Evolutionary conservation across 2,113 vertebrate genomes (phyloP).

Genomic region (Aptenodytes patagonicus): DNA sequence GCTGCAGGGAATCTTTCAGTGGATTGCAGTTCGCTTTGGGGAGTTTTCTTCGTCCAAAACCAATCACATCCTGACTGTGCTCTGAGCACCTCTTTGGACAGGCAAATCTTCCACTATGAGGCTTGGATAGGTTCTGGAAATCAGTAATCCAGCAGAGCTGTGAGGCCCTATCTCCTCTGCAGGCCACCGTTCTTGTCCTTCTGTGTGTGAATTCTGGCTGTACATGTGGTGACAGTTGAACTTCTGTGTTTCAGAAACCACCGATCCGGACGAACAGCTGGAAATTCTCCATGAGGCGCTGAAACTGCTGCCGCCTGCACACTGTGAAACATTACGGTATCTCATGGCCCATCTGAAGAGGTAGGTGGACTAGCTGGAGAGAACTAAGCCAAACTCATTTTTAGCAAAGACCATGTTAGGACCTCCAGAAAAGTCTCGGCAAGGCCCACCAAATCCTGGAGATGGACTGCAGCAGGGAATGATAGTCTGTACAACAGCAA

Average conservation of each 20-base stretch:
- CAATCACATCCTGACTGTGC: neutral
- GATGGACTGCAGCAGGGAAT: neutral
- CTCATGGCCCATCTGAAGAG: conserved; percentile 99
- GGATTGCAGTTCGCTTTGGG: neutral
- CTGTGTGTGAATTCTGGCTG: neutral
- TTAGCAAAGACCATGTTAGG: neutral
- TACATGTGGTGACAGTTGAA: neutral
- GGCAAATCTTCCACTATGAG: neutral
- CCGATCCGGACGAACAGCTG: conserved; percentile 89
- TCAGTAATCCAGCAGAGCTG: neutral
- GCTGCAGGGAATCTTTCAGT: neutral
- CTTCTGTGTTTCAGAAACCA: conserved; percentile 80
- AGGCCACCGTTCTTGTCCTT: neutral
- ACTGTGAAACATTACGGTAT: conserved; percentile 95
- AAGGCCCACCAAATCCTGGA: neutral
- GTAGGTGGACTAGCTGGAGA: conserved; percentile 60
- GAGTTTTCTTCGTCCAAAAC: neutral
- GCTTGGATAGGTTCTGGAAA: neutral
- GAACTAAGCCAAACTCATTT: neutral
- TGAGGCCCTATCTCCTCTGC: neutral
- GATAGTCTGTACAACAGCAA: neutral
- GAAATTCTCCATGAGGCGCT: conserved; percentile 93
- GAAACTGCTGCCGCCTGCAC: conserved; percentile 93
- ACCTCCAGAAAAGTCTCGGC: neutral
- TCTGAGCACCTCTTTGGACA: neutral